Evolutionary conservation across 1,140 invertebrate genomes (phyloP), one percentile per base, ranked within the genome.

Genomic region (Maniola jurtina): DNA sequence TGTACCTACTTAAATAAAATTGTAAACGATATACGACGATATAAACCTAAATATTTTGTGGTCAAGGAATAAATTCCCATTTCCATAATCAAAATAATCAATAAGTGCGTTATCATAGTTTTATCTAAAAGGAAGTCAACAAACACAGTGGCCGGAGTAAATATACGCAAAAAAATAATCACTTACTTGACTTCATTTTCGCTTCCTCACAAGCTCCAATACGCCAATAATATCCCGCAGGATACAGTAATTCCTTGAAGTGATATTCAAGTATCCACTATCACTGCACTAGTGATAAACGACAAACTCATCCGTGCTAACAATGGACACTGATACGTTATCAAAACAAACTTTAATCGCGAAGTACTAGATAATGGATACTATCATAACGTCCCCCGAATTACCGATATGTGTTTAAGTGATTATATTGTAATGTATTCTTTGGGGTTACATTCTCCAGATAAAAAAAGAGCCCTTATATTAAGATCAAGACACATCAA

Each of bases 321-420:
- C 57, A 70, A 65, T 68, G 68, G 65, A 57, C 68, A 68, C 59
- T 73, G 72, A 68, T 71, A 71, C 35, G 35, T 50, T 70, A 72
- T 72, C 67, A 61, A 59, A 67, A 67, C 65, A 66, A 70, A 54
- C 15, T 58, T 25, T 68, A 71, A 73, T 73, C 72, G 64, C 50
- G 50, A 25, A 25, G 25, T 50, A 47, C 59, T 52, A 59, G 71
- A 73, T 70, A 73, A 56, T 59, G 48, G 52, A 33, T 40, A 61
- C 36, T 65, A 60, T 59, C 62, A 38, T 48, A 50, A 25, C 6
- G 14, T 16, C 25, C 7, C 15, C 14, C 48, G 15, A 16, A 52
- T 52, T 52, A 55, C 34, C 52, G 52, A 52, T 52, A 33, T 52
- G 4, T 25, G 48, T 52, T n/a, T 52, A 2, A n/a, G 25, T 25